Evolutionary conservation across 2,797 vertebrate genomes (phyloP).

Genomic region (Danio albolineatus): DNA sequence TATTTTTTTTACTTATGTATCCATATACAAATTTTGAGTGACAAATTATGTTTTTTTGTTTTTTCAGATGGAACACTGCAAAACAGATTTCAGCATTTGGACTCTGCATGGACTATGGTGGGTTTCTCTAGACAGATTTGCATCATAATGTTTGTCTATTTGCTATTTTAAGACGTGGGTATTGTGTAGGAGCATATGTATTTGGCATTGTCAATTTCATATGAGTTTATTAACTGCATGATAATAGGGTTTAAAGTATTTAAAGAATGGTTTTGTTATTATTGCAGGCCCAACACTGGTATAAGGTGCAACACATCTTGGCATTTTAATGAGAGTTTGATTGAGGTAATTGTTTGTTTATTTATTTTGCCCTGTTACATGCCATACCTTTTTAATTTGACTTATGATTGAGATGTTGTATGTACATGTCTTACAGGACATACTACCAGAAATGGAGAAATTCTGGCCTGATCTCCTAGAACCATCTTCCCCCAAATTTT

Average conservation of each 20-base stretch:
- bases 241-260: not conserved
- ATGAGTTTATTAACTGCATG: not conserved
- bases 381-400: not conserved
- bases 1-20: not conserved
- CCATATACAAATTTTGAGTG: too few species aligned
- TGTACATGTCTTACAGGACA: slow-evolving; percentile 71
- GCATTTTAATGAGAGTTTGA: slow-evolving; percentile 78
- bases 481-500: slow-evolving; percentile 70
- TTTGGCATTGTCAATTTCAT: not conserved
- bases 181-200: not conserved
- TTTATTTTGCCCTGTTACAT: not conserved
- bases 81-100: slow-evolving; percentile 75
- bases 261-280: not conserved
- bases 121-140: slow-evolving; percentile 25
- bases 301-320: slow-evolving; percentile 76
- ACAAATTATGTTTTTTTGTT: not conserved
- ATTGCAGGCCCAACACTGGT: slow-evolving; percentile 76
- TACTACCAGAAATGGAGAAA: slow-evolving; percentile 78
- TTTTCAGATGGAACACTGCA: slow-evolving; percentile 76
- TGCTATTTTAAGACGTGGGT: not conserved
- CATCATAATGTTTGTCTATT: not conserved
- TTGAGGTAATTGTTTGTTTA: slow-evolving; percentile 71
- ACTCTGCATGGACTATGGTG: slow-evolving; percentile 84
- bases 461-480: slow-evolving; percentile 79
- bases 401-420: not conserved